phyloP scores from a whole-genome alignment of 2,797 vertebrate genomes.

The Hyperoplus lanceolatus region DNA sequence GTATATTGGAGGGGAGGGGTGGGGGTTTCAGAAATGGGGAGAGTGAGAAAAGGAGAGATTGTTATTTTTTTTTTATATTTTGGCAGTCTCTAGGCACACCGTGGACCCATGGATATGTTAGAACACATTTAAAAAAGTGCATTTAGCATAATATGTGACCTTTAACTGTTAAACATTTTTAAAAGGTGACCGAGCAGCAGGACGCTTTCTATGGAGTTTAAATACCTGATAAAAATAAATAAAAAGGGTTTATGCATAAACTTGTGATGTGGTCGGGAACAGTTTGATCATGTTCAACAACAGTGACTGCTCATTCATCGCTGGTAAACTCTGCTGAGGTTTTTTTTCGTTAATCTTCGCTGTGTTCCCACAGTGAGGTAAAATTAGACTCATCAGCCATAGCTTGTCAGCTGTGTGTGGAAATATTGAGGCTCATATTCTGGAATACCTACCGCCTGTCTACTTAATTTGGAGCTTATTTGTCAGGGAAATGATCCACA shows the following conservation, averaged over 20 bases:
- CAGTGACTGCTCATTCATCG: constrained; percentile 9
- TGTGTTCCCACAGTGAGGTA: constrained; percentile 7
- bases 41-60: too few species aligned
- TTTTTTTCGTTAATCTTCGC: constrained; percentile 25
- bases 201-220: background rate
- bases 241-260: background rate
- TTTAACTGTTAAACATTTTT: background rate
- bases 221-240: background rate
- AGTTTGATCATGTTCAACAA: background rate
- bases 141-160: too few species aligned
- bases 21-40: too few species aligned
- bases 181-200: background rate
- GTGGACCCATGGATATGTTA: too few species aligned
- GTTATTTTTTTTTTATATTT: too few species aligned
- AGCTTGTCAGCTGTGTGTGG: constrained; percentile 9
- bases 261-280: background rate
- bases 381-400: constrained; percentile 26
- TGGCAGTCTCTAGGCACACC: too few species aligned
- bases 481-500: constrained; percentile 14
- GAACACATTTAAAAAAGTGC: too few species aligned
- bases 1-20: too few species aligned
- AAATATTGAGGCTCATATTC: constrained; percentile 10
- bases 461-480: constrained; percentile 30
- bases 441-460: constrained; percentile 19
- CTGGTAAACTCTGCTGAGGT: background rate